phyloP scores from a whole-genome alignment of 2,113 vertebrate genomes.

The Galeopterus variegatus region DNA sequence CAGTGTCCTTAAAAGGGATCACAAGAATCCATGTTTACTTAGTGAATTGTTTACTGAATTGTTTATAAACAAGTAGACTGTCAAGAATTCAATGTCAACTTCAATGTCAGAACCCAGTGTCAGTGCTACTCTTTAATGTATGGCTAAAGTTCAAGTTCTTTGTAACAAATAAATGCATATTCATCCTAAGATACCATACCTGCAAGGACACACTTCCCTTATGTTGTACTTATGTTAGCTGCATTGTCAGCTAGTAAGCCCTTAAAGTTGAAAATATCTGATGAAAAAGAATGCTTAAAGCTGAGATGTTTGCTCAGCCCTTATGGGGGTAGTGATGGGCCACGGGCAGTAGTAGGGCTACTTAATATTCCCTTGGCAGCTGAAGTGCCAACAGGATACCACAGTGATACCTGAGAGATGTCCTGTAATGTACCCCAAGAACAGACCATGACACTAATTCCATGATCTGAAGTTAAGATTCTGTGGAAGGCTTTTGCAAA shows the following conservation, averaged over 20 bases:
- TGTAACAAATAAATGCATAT: not conserved
- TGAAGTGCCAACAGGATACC: not conserved
- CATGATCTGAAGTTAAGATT: not conserved
- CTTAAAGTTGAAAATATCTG: not conserved
- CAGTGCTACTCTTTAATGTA: not conserved
- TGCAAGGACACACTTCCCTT: not conserved
- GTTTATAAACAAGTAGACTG: conserved; percentile 66
- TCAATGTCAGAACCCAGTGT: not conserved
- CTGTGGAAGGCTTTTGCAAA: not conserved
- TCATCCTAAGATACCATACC: not conserved
- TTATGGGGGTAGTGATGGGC: not conserved
- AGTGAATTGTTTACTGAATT: conserved; percentile 10
- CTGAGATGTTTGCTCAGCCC: not conserved
- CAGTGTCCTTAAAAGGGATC: conserved; percentile 59
- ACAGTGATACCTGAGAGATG: not conserved
- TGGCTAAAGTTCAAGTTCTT: not conserved
- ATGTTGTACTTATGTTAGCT: not conserved
- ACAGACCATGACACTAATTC: not conserved
- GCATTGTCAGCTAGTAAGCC: not conserved
- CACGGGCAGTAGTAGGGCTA: not conserved
- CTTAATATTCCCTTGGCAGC: not conserved
- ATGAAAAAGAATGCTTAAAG: conserved; percentile 29
- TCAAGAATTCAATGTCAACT: conserved; percentile 61
- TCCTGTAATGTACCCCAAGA: not conserved
- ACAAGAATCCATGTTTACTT: conserved; percentile 66